Evolutionary conservation across 2,797 vertebrate species (phyloP).

Genomic region (Atherinosoma microstoma): DNA sequence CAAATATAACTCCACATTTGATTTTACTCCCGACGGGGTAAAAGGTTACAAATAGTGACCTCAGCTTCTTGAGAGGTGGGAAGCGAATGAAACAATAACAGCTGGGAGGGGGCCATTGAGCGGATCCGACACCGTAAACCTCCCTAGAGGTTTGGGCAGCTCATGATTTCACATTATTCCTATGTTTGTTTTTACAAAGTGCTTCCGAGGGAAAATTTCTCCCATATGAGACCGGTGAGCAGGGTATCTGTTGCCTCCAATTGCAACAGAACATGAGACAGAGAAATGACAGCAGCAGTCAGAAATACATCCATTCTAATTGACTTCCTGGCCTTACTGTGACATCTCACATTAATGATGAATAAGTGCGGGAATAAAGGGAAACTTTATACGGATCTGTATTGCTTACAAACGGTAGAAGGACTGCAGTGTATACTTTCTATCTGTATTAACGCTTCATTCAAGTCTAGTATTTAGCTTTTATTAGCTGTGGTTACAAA

Average conservation of each 20-base stretch:
- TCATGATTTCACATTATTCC: constrained; percentile 73
- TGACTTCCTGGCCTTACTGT: constrained; percentile 79
- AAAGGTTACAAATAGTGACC: constrained; percentile 76
- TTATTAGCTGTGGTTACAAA: not conserved
- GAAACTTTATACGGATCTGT: constrained; percentile 42
- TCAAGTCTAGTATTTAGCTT: not conserved
- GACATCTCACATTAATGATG: constrained; percentile 73
- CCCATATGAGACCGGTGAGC: constrained; percentile 45
- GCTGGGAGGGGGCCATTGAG: constrained; percentile 39
- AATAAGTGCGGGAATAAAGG: constrained; percentile 70
- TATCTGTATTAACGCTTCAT: not conserved
- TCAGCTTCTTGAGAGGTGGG: constrained; percentile 49
- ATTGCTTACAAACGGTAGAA: constrained; percentile 25
- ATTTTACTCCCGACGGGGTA: constrained; percentile 69
- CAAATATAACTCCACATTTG: constrained; percentile 76
- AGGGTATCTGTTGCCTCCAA: constrained; percentile 54
- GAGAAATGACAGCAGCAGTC: constrained; percentile 70
- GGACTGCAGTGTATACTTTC: not conserved
- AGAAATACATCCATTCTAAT: constrained; percentile 80
- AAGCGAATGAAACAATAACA: constrained; percentile 34
- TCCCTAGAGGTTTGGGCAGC: constrained; percentile 52
- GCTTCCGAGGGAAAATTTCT: constrained; percentile 67
- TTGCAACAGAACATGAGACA: constrained; percentile 70
- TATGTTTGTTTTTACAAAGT: constrained; percentile 77
- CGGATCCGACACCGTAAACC: constrained; percentile 68